phyloP scores from a whole-genome alignment of 2,797 vertebrate genomes.

The Semotilus atromaculatus region DNA sequence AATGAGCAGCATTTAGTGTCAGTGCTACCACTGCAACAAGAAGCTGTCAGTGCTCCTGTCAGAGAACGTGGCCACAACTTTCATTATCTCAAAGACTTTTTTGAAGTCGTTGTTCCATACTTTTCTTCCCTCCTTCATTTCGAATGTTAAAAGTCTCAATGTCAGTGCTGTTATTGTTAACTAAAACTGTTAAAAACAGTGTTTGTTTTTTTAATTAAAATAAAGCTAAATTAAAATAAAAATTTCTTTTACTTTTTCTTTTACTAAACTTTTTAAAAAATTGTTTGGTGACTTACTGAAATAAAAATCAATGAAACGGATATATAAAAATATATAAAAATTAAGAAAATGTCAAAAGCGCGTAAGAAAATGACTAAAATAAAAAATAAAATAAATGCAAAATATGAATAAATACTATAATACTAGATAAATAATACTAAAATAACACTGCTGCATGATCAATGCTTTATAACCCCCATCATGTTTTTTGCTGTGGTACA shows the following conservation, averaged over 20 bases:
- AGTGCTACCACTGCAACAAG: conserved; percentile 18
- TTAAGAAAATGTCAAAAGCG: neutral
- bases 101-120: neutral
- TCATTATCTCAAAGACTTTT: neutral
- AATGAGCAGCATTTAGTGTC: conserved; percentile 16
- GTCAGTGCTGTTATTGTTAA: neutral
- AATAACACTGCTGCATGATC: neutral
- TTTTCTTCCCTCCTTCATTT: neutral
- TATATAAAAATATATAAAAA: too few relatives aligned
- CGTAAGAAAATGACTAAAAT: neutral
- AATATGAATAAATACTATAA: too few relatives aligned
- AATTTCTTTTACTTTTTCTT: too few relatives aligned
- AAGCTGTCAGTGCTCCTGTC: neutral
- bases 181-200: neutral
- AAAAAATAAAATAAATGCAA: neutral
- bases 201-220: neutral
- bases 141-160: neutral
- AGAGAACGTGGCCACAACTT: neutral
- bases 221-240: neutral
- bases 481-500: neutral
- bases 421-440: neutral
- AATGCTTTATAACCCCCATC: neutral
- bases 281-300: neutral
- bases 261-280: too few relatives aligned
- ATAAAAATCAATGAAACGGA: neutral